Percentiles rank a stretch among this genome's conserved stretches.
These are phyloP conservation scores for Ganaspis brasiliensis DNA, from an alignment of 2,888 invertebrate species.

Conservation along the genomic window DNA sequence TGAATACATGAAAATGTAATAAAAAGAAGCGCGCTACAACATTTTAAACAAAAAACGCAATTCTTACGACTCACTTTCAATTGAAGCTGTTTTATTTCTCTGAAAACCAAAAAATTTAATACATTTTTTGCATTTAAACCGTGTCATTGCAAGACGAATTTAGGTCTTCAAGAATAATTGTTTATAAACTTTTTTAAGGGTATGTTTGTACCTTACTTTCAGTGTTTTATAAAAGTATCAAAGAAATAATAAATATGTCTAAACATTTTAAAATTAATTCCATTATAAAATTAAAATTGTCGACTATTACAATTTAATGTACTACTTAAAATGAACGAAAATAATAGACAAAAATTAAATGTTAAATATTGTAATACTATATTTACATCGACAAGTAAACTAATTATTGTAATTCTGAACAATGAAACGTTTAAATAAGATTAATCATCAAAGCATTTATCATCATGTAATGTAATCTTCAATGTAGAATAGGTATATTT, in stretches of 20 bases:
- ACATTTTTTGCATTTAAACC: conserved; percentile 7
- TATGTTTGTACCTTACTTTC: not conserved
- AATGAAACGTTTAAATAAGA: conserved; percentile 1
- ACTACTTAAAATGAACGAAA: not conserved
- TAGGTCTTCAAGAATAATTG: not conserved
- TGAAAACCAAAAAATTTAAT: not conserved
- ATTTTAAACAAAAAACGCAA: not conserved
- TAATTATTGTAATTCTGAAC: conserved; percentile 16
- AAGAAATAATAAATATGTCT: not conserved
- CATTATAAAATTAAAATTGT: not conserved
- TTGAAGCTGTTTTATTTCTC: conserved; percentile 11
- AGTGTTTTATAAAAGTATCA: not conserved
- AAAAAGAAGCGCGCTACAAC: conserved; percentile 5
- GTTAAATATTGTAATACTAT: not conserved
- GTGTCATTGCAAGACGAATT: not conserved
- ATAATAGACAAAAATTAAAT: not conserved
- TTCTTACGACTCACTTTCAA: conserved; percentile 16
- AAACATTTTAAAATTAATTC: conserved; percentile 6
- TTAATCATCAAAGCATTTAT: not conserved
- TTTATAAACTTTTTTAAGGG: not conserved
- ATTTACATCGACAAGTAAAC: not conserved
- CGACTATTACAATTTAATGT: not conserved
- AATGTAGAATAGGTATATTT: conserved; percentile 30
- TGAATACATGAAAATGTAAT: conserved; percentile 21
- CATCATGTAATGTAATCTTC: conserved; percentile 39